A percentile compares a stretch with the other conserved stretches of the same genome.
phyloP scores from a whole-genome alignment of 2,888 invertebrate species.

The Andrena hattorfiana region DNA sequence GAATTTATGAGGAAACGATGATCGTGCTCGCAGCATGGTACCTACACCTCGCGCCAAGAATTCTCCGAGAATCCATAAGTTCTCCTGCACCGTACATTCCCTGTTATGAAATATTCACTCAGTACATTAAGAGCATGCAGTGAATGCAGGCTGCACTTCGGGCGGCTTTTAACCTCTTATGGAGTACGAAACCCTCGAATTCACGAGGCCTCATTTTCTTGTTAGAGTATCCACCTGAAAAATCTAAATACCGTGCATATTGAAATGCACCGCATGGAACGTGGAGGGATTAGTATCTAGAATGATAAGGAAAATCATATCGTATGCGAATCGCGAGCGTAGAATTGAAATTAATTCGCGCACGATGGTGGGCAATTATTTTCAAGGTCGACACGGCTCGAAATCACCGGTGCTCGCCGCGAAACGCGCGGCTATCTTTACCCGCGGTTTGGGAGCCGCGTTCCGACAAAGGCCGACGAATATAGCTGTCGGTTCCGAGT shows the following conservation, averaged over 20 bases:
- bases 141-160: background rate
- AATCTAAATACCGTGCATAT: background rate
- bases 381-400: constrained; percentile 63
- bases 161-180: background rate
- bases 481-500: constrained; percentile 62
- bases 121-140: background rate
- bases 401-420: constrained; percentile 61
- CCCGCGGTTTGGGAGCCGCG: constrained; percentile 50
- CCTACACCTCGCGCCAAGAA: background rate
- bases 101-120: constrained; percentile 13
- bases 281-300: background rate
- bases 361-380: constrained; percentile 44
- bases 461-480: constrained; percentile 72
- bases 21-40: background rate
- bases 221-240: background rate
- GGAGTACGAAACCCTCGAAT: background rate
- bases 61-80: constrained; percentile 1
- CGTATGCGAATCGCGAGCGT: background rate
- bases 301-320: background rate
- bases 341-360: constrained; percentile 23
- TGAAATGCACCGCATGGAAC: background rate
- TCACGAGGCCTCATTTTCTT: background rate
- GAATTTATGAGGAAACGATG: background rate
- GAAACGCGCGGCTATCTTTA: constrained; percentile 69
- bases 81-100: background rate